Evolutionary conservation across 2,797 vertebrate genomes (phyloP), one percentile per base, ranked within the genome.

Genomic region (Enteromius unitaeniatus): DNA sequence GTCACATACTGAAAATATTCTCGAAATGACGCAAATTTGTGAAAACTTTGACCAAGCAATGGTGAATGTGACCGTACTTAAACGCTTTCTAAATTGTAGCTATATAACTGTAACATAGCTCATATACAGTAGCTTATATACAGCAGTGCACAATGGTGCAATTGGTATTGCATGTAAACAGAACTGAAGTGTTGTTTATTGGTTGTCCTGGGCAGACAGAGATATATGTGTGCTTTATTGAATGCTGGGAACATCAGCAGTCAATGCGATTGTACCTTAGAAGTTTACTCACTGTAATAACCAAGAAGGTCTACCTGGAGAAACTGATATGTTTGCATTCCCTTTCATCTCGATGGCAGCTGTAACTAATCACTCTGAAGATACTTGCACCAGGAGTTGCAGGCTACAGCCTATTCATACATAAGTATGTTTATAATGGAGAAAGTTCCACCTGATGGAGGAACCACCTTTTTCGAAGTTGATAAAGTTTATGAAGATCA

Each of bases 311-410:
- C n/a, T 15, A 26, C 40, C 42, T 72, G 15, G 42, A 72, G 65
- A 67, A 67, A 72, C 5, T 26, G 26, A 47, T 47, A 7, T 4
- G 14, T 23, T 47, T 15, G 45, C 40, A 11, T 49, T 72, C 14
- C 14, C n/a, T 19, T 28, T 49, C 2, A 72, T 72, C 69, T 47
- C 13, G 28, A 15, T 72, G 45, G n/a, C n/a, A 70, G 37, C 28
- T 68, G 17, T 68, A 40, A 21, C 10, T 70, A 70, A 70, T 70
- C 67, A 40, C 85, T 88, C 86, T 84, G 79, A 28, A 69, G 83
- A 3, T 37, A 37, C 34, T 7, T 37, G 34, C 6, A 37, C 34
- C 34, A 37, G 34, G 34, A 37, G 6, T 37, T 37, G 34, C 34
- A 37, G 34, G 34, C 34, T 6, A 37, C 4, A 8, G 65, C 15